phyloP scores from a whole-genome alignment of 92 coral and sea anemone genomes.

The Palythoa heliodiscus region DNA sequence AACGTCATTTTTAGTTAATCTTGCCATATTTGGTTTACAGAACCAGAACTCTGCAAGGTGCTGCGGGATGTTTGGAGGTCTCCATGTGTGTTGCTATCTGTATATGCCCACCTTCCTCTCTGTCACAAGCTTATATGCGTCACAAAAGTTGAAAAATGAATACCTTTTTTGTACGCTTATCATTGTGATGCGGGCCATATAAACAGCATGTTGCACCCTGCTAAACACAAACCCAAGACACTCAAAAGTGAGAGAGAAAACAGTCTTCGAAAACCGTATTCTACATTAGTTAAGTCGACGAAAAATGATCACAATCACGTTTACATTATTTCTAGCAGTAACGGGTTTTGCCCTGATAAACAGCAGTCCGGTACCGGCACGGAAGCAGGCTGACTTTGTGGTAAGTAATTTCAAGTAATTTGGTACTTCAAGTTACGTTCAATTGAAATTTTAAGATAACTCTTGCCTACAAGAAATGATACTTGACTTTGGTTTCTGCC shows the following conservation, averaged over 20 bases:
- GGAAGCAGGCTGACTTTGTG: constrained; percentile 37
- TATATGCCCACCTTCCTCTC: background rate
- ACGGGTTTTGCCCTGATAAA: background rate
- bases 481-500: background rate
- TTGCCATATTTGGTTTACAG: constrained; percentile 7
- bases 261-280: background rate
- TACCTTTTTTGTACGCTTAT: background rate
- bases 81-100: background rate
- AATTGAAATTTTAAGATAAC: background rate
- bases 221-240: background rate
- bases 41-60: background rate
- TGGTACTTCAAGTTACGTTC: background rate
- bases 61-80: background rate
- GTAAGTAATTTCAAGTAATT: constrained; percentile 4
- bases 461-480: background rate
- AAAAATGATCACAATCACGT: background rate
- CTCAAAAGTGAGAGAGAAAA: background rate
- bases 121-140: constrained; percentile 9
- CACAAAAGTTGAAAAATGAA: background rate
- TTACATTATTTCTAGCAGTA: background rate
- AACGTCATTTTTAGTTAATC: background rate
- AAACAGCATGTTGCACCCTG: background rate
- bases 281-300: background rate
- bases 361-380: constrained; percentile 19
- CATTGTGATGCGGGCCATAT: background rate